Conservation (phyloP, 2,113 vertebrate genomes). For the Ondatra zibethicus region DNA sequence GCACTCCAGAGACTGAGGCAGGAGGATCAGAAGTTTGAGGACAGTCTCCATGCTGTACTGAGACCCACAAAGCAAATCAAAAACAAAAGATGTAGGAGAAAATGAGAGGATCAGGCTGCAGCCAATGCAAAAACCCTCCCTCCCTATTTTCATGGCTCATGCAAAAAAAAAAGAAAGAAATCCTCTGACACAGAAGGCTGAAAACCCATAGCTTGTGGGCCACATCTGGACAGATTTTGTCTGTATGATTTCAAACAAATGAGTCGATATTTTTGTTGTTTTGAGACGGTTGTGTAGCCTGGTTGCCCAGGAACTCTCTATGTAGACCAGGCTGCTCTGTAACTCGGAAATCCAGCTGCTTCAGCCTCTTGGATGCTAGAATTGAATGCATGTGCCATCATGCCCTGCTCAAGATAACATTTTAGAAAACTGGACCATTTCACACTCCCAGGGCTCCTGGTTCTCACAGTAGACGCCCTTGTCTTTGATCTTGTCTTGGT, state of each 20-base stretch:
- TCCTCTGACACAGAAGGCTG: background rate
- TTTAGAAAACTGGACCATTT: background rate
- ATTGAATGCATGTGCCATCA: too few relatives aligned
- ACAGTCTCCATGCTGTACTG: background rate
- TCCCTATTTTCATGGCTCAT: background rate
- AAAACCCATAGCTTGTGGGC: background rate
- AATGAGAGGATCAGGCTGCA: background rate
- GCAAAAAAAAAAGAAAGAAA: conserved; percentile 18
- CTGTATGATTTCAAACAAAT: conserved; percentile 20
- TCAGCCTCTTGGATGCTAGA: background rate
- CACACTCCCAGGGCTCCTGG: background rate
- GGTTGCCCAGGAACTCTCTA: background rate
- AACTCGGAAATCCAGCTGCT: background rate
- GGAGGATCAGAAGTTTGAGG: background rate
- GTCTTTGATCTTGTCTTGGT: background rate
- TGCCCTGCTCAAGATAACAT: background rate
- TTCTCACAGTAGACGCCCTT: background rate
- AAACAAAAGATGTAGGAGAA: background rate
- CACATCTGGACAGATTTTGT: background rate
- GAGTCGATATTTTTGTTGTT: background rate
- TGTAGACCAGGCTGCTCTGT: background rate
- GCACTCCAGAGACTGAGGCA: background rate
- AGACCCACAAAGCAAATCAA: background rate
- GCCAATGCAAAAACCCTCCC: background rate
- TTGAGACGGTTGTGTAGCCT: background rate